Evolutionary conservation across 2,888 invertebrate species (phyloP), one percentile per base, ranked within the genome.

Genomic region (Alcis repandata): DNA sequence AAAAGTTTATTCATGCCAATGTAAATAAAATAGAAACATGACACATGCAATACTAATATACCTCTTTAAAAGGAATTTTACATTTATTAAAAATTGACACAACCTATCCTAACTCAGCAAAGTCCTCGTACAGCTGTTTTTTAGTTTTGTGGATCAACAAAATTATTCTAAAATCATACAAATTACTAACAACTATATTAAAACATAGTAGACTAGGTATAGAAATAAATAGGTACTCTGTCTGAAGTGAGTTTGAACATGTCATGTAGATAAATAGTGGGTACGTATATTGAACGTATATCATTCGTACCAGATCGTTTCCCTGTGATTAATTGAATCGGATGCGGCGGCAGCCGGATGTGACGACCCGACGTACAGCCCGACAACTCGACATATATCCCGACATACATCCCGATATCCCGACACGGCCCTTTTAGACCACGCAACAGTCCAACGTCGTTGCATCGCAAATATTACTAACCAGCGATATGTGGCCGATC

Each of bases 321-420:
- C 85, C 80, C 84, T 82, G 83, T 85, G 88, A 89, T 90, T 90
- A 90, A 90, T 91, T 89, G 86, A 89, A 89, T 90, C 89, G 88
- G 88, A 89, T 85, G 83, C 82, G 81, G 75, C 77, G 79, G 78
- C 72, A 86, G 85, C 72, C 86, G 85, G 86, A 86, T 84, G 83
- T 82, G 83, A 76, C 82, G 82, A 79, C 82, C 83, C 80, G 80
- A 71, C 73, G 15, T 48, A 41, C 41, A 36, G 46, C 45, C 45
- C 57, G 41, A 43, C 54, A 19, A 41, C 19, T 40, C 57, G 20
- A 53, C 40, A 22, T 53, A 40, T 22, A 53, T 20, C 82, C 83
- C 80, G 79, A 71, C 71, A n/a, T 22, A 20, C 51, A 45, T 45
- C 33, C 45, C 48, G 32, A 20, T 48, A 32, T 49, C 20, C 40